Evolutionary conservation across 1,140 invertebrate species (phyloP).

Genomic region (Centruroides vittatus): DNA sequence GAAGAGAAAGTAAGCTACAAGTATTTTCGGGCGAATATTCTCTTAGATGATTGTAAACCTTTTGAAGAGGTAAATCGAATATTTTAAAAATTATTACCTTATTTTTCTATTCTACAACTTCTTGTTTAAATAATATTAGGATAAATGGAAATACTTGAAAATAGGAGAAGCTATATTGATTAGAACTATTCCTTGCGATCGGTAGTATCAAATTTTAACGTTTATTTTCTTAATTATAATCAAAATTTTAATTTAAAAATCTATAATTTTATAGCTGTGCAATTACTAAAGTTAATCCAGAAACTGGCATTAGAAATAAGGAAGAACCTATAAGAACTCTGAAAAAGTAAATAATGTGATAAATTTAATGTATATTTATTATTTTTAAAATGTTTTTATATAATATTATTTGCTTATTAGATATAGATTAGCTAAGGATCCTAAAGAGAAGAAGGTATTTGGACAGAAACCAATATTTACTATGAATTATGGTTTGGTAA

Average conservation of each 20-base stretch:
- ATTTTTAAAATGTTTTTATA: neutral
- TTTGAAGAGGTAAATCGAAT: constrained; percentile 2
- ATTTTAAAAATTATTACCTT: neutral
- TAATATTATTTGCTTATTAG: neutral
- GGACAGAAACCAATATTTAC: too few relatives aligned
- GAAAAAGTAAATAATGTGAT: neutral
- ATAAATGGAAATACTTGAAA: neutral
- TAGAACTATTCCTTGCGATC: neutral
- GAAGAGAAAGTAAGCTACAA: neutral
- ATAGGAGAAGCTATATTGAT: neutral
- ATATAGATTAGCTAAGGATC: constrained; percentile 1
- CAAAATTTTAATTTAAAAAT: neutral
- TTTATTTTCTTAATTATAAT: neutral
- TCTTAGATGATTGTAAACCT: neutral
- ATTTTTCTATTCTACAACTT: neutral
- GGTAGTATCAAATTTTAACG: neutral
- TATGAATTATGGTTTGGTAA: too few relatives aligned
- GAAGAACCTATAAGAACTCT: constrained; percentile 2
- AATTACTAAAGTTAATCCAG: constrained; percentile 1
- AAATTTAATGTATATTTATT: neutral
- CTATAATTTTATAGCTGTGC: neutral
- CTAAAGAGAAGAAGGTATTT: neutral
- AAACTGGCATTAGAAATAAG: neutral
- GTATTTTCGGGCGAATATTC: constrained; percentile 5
- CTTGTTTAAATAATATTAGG: neutral